Percentiles rank a stretch among this genome's conserved stretches.
Evolutionary conservation across 2,888 invertebrate genomes (phyloP).

Genomic region (Agrilus mali): DNA sequence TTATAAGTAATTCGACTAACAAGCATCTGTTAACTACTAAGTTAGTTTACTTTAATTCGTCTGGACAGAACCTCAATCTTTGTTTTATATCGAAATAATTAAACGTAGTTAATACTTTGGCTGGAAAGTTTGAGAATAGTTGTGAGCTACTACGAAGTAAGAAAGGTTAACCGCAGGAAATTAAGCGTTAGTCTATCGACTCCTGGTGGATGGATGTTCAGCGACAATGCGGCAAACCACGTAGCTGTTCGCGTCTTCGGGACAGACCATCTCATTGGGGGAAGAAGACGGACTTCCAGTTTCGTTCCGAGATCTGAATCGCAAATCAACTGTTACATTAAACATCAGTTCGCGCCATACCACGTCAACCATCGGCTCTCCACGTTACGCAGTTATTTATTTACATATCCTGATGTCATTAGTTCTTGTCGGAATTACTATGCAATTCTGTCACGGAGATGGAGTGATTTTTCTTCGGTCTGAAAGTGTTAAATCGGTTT

Average conservation of each 20-base stretch:
- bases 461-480: slow-evolving; percentile 14
- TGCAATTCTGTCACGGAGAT: slow-evolving; percentile 16
- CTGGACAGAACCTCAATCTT: no score
- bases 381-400: slow-evolving; percentile 27
- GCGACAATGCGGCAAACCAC: no score
- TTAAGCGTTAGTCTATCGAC: slow-evolving; percentile 9
- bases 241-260: no score
- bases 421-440: slow-evolving; percentile 27
- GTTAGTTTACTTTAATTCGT: no score
- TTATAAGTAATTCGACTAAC: no score
- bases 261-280: slow-evolving; percentile 1
- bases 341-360: slow-evolving; percentile 27
- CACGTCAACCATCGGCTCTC: slow-evolving; percentile 8
- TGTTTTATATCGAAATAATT: no score
- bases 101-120: no score
- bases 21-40: no score
- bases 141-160: no score
- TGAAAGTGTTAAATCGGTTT: no score
- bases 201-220: no score
- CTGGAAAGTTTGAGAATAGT: no score
- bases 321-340: slow-evolving; percentile 29
- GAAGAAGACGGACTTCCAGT: background rate
- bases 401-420: slow-evolving; percentile 28
- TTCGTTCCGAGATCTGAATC: slow-evolving; percentile 20
- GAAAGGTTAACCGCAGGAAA: slow-evolving; percentile 15